phyloP scores from a whole-genome alignment of 2,113 vertebrate genomes.

The Cervus canadensis region DNA sequence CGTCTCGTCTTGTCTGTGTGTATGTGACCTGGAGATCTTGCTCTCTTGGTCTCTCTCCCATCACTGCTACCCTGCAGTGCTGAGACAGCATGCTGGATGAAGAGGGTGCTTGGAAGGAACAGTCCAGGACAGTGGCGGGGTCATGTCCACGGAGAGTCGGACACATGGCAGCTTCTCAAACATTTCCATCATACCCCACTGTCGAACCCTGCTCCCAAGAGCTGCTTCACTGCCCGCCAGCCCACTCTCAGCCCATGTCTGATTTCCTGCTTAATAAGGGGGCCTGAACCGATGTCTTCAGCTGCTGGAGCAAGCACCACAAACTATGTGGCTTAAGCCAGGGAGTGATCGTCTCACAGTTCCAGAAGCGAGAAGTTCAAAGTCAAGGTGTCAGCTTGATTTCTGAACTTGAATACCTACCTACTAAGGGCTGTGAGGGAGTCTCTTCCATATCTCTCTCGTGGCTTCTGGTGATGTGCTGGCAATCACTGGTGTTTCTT shows the following conservation, averaged over 20 bases:
- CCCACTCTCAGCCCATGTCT: not conserved
- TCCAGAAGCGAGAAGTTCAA: not conserved
- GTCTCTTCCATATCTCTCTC: too few species aligned
- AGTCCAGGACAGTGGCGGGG: not conserved
- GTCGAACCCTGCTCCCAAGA: not conserved
- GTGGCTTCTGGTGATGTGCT: not conserved
- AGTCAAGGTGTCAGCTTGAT: not conserved
- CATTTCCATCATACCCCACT: not conserved
- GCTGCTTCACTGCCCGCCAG: too few species aligned
- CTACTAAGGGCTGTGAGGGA: too few species aligned
- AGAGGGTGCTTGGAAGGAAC: not conserved
- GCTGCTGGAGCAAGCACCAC: not conserved
- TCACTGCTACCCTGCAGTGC: not conserved
- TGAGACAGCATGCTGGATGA: too few species aligned
- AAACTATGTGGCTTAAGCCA: not conserved
- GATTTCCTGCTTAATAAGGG: not conserved
- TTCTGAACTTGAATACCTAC: not conserved
- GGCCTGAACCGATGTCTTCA: not conserved
- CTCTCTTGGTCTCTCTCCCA: not conserved
- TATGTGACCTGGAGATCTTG: not conserved
- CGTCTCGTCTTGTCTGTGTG: not conserved
- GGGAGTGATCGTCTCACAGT: not conserved
- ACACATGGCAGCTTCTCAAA: rapidly evolving
- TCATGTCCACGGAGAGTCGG: rapidly evolving
- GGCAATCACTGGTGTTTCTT: not conserved